Conservation (phyloP, 2,888 invertebrate species). For the Trachelus tabidus region DNA sequence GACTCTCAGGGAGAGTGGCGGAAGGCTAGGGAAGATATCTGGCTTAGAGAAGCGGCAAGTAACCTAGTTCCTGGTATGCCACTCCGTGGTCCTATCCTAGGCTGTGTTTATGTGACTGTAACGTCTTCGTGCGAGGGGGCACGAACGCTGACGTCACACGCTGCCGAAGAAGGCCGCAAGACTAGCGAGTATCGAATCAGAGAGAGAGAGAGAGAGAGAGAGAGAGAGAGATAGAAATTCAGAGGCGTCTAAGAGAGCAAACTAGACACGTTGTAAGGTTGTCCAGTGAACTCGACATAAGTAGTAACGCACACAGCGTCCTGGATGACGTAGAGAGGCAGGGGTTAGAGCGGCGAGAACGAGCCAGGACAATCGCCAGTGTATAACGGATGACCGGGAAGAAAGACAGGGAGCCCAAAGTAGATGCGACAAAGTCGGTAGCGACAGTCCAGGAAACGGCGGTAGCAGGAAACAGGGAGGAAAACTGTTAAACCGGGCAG, state of each 20-base stretch:
- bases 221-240: not conserved
- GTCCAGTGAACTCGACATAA: not conserved
- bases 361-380: not conserved
- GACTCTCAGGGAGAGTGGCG: not conserved
- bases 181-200: not conserved
- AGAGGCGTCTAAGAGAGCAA: not conserved
- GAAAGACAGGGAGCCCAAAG: not conserved
- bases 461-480: slow-evolving; percentile 1
- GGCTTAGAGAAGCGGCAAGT: slow-evolving; percentile 3
- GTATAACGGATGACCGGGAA: not conserved
- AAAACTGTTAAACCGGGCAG: not conserved
- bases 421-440: not conserved
- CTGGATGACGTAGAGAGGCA: not conserved
- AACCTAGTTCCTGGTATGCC: slow-evolving; percentile 21
- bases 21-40: not conserved
- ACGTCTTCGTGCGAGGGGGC: slow-evolving; percentile 20
- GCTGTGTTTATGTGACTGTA: slow-evolving; percentile 22
- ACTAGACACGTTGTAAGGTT: not conserved
- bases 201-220: not conserved
- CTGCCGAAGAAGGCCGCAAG: not conserved
- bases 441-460: not conserved
- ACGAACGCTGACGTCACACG: slow-evolving; percentile 17
- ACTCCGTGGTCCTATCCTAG: slow-evolving; percentile 5
- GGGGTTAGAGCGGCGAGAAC: not conserved
- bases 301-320: not conserved